Conservation (phyloP, 2,113 vertebrate genomes). For the Ascaphus truei region DNA sequence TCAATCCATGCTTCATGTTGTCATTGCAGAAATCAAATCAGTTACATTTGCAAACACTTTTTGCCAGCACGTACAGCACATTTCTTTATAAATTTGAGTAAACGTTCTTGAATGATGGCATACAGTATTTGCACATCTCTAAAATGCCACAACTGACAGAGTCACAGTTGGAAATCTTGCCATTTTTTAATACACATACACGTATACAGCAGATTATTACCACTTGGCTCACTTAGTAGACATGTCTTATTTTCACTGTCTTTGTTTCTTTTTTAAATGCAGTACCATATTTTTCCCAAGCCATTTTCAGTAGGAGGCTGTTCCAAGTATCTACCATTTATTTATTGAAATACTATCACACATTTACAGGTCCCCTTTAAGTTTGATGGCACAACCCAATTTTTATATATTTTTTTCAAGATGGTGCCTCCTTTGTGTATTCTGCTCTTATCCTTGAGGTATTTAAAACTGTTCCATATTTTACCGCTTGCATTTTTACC, state of each 20-base stretch:
- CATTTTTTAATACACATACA: background rate
- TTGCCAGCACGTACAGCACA: background rate
- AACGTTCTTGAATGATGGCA: background rate
- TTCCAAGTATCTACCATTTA: background rate
- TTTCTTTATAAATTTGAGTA: background rate
- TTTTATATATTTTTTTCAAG: too few species aligned
- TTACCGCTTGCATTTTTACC: too few species aligned
- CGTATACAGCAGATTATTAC: background rate
- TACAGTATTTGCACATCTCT: background rate
- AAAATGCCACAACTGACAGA: background rate
- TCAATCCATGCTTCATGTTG: background rate
- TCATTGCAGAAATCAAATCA: background rate
- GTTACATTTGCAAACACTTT: background rate
- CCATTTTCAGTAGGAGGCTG: background rate
- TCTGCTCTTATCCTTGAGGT: too few species aligned
- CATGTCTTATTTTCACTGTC: background rate
- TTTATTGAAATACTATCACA: too few species aligned
- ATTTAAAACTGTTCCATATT: too few species aligned
- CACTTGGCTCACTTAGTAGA: background rate
- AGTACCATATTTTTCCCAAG: background rate
- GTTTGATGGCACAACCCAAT: too few species aligned
- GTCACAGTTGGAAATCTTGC: background rate
- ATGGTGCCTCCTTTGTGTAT: too few species aligned
- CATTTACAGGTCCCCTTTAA: too few species aligned
- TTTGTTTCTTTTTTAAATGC: background rate